Base-by-base conservation (phyloP, 1,140 invertebrate species). In the Tetraneura akinire region DNA sequence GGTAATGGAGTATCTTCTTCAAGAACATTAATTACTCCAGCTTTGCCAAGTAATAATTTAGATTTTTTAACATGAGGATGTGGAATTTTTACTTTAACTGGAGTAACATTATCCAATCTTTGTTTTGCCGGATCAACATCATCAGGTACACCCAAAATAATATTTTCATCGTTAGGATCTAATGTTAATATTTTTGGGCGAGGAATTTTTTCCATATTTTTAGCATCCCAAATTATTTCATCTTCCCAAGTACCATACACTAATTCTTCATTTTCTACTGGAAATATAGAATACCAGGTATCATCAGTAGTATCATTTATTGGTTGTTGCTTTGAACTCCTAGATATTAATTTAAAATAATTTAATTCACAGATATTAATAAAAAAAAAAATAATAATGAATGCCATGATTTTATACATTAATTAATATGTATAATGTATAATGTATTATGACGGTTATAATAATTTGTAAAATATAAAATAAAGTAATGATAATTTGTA, bases 91-190 rank as follows among this genome's bases (percentile, higher is more conserved):
- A 97, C 94, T 82, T 86, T 86, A 23, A 83, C 84, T 8, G 85
- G 85, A 18, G 84, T 83, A 11, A 81, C 82, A 70, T 83, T 84
- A 80, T 85, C 84, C 2, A 83, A 47, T 45, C 85, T 83, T 81
- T 84, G 90, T 83, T 95, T 92, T 0, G 92, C 92, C 2, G 95
- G 95, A 87, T 97, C 95, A 51, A 96, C 93, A 85, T 97, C 95
- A 85, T 96, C 95, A 0, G 93, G 93, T 82, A 98, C 95, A 42
- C 83, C 95, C 29, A 98, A 87, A 82, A 99, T 94, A 81, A 99
- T 97, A 85, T 98, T 98, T 84, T 98, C 98, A 88, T 99, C 98
- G 85, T 99, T 98, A 0, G 96, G 96, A 88, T 99, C 98, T 2
- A 99, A 86, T 0, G 97, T 97, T 4, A 99, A 87, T 55, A 99